These are phyloP conservation scores for Stegastes partitus DNA, from an alignment of 2,113 vertebrate genomes.

Conservation along the genomic window DNA sequence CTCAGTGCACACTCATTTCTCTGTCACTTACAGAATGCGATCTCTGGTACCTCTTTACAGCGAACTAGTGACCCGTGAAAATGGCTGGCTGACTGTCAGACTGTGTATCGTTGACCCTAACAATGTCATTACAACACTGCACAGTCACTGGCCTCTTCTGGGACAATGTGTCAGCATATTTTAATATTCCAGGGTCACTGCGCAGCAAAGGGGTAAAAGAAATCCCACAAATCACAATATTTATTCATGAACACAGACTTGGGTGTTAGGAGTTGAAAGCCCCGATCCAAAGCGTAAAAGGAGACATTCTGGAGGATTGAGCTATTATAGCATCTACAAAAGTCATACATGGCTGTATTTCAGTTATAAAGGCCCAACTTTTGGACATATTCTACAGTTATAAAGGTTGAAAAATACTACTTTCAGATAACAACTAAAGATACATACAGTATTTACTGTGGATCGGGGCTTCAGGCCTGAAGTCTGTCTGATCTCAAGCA, in stretches of 20 bases:
- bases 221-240: conserved; percentile 1
- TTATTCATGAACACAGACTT: not conserved
- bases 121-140: conserved; percentile 4
- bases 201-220: conserved; percentile 9
- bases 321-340: not conserved
- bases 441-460: not conserved
- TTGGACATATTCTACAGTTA: no score
- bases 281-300: not conserved
- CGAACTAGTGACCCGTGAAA: conserved; percentile 37
- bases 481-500: not conserved
- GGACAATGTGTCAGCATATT: conserved; percentile 17
- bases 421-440: no score
- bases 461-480: not conserved
- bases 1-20: conserved; percentile 28
- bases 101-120: not conserved
- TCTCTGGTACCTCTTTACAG: conserved; percentile 24
- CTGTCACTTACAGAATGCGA: conserved; percentile 8
- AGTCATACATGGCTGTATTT: no score
- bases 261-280: not conserved
- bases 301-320: not conserved
- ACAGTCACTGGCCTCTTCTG: not conserved
- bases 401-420: no score
- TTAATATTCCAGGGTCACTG: conserved; percentile 1
- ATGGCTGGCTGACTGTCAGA: conserved; percentile 18
- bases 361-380: no score